These are phyloP conservation scores for Felis chaus DNA, from an alignment of 2,113 vertebrate genomes.

Conservation along the genomic window DNA sequence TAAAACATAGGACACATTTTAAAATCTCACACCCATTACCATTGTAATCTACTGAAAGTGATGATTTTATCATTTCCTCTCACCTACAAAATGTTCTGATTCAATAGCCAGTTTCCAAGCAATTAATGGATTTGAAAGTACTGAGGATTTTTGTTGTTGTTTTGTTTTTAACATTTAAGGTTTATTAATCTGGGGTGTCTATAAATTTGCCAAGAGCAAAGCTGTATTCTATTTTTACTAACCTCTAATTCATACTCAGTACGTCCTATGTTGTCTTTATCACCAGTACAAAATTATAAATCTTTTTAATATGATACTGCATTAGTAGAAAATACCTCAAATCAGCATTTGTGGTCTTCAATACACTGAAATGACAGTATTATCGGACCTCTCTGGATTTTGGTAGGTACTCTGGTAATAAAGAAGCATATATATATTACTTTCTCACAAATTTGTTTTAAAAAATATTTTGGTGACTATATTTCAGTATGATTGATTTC, in stretches of 20 bases:
- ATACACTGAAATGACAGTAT: neutral
- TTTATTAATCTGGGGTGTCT: neutral
- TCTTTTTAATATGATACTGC: neutral
- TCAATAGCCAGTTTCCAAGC: neutral
- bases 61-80: neutral
- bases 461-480: neutral
- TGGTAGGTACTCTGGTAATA: neutral
- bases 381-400: neutral
- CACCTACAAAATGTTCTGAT: neutral
- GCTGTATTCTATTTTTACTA: neutral
- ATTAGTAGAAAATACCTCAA: neutral
- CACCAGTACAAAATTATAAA: neutral
- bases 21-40: neutral
- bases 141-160: neutral
- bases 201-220: neutral
- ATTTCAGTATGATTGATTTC: neutral
- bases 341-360: neutral
- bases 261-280: neutral
- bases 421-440: neutral
- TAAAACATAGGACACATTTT: neutral
- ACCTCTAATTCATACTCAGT: neutral
- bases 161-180: neutral
- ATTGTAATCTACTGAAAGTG: neutral
- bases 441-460: neutral
- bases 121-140: neutral